Base-by-base conservation (phyloP, 2,888 invertebrate species). In the Chloromyia formosa region DNA sequence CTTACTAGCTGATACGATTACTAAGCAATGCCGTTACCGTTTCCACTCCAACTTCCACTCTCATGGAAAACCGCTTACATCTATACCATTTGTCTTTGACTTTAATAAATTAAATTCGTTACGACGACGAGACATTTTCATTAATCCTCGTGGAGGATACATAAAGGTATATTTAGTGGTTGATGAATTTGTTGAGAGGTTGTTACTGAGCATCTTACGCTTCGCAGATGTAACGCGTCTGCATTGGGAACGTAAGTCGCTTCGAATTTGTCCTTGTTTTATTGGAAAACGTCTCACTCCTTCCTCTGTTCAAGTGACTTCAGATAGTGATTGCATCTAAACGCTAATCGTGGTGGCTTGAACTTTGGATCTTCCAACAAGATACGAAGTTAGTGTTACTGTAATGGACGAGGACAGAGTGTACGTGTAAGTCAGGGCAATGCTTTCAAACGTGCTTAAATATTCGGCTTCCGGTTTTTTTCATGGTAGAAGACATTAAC, bases 71-170 rank as follows among this genome's bases (percentile, higher is more conserved):
- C 22, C 56, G 42, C 56, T 56, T 56, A 27, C 69, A 66, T 61
- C 60, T 74, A 35, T 35, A 54, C 62, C 76, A 76, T 76, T 76
- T 74, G 64, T 76, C 76, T 74, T 62, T 3, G 71, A 45, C 69
- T 74, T 56, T 76, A 76, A 76, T 76, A 74, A 76, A 74, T 76
- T 76, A 71, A 76, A 76, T 76, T 76, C 76, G 76, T 76, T 74
- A 76, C 64, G 58, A 76, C 64, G 58, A 71, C 23, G 58, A 74
- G 76, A 76, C 76, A 64, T 76, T 76, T 74, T 76, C 76, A 76
- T 76, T 76, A 71, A 76, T 76, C 64, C 71, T 69, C 27, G 53
- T 54, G 58, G 74, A 42, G 69, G n/a, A 49, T 23, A 66, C 49
- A 49, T 45, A 49, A 22, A 45, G 49, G 45, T 66, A 49, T 45